A percentile compares a stretch with the other conserved stretches of the same genome.
phyloP scores from a whole-genome alignment of 2,888 invertebrate genomes.

The Mythimna ferrago region DNA sequence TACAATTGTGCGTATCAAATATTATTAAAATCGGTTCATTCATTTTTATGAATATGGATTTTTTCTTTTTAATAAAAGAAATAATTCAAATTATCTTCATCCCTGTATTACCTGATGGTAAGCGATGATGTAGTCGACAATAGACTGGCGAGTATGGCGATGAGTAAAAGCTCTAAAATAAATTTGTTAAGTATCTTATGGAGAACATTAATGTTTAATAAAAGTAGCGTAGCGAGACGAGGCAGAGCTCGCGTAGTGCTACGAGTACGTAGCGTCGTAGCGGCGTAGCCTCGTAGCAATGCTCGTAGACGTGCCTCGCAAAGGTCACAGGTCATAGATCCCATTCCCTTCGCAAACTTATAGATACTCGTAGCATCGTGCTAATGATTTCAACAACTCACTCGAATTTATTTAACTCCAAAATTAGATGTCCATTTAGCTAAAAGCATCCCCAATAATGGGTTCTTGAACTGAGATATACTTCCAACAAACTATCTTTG shows the following conservation, averaged over 20 bases:
- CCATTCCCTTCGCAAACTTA: constrained; percentile 41
- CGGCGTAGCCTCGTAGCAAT: constrained; percentile 29
- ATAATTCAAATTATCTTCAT: no score
- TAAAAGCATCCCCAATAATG: constrained; percentile 8
- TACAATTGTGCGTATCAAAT: neutral
- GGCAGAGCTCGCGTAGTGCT: neutral
- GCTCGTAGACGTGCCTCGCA: constrained; percentile 32
- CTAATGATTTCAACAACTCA: constrained; percentile 37
- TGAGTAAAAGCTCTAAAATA: neutral
- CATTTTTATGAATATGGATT: neutral
- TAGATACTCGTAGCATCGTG: constrained; percentile 7
- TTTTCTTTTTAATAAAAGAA: no score
- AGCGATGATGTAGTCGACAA: no score
- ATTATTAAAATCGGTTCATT: neutral
- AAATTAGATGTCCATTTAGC: constrained; percentile 26
- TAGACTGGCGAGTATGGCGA: neutral
- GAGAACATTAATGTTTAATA: constrained; percentile 21
- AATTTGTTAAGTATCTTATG: constrained; percentile 14
- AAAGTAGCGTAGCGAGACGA: constrained; percentile 32
- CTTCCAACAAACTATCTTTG: constrained; percentile 8
- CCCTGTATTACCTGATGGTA: no score
- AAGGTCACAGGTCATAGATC: constrained; percentile 53
- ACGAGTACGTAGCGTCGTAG: constrained; percentile 13
- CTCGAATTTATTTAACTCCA: constrained; percentile 25
- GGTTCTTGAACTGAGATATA: constrained; percentile 13